Conservation (phyloP, 2,888 invertebrate genomes). For the Mycalesis mineus region DNA sequence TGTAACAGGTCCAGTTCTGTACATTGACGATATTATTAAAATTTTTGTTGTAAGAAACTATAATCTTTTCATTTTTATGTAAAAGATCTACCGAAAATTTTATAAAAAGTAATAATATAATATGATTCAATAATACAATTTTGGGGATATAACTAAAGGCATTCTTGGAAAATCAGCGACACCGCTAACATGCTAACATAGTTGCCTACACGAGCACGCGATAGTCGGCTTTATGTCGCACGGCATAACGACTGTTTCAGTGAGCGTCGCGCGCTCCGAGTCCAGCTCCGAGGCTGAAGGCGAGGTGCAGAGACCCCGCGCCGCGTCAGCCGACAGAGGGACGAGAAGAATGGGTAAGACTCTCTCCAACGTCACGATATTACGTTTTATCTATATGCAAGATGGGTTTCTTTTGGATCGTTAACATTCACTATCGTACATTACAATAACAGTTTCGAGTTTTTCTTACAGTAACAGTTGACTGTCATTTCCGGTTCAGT, state of each 20-base stretch:
- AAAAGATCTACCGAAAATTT: too few species aligned
- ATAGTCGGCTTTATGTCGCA: conserved; percentile 13
- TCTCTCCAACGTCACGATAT: too few species aligned
- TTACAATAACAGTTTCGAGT: neutral
- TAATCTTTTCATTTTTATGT: too few species aligned
- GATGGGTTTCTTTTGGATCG: neutral
- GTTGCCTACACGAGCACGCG: conserved; percentile 16
- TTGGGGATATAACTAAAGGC: neutral
- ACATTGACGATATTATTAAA: too few species aligned
- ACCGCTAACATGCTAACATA: conserved; percentile 13
- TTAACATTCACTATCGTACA: neutral
- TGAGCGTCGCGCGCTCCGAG: conserved; percentile 86
- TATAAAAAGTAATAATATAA: too few species aligned
- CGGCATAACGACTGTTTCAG: conserved; percentile 50
- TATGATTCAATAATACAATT: neutral
- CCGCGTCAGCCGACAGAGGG: conserved; percentile 80
- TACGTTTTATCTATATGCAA: neutral
- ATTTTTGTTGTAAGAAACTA: too few species aligned
- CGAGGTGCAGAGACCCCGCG: conserved; percentile 80
- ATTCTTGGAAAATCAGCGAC: neutral
- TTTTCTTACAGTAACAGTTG: neutral
- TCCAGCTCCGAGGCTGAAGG: conserved; percentile 85
- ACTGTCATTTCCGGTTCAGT: too few species aligned
- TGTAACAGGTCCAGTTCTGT: too few species aligned
- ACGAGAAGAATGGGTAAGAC: conserved; percentile 54